Evolutionary conservation across 2,888 invertebrate species (phyloP), one percentile per base, ranked within the genome.

Genomic region (Lithophane socia): DNA sequence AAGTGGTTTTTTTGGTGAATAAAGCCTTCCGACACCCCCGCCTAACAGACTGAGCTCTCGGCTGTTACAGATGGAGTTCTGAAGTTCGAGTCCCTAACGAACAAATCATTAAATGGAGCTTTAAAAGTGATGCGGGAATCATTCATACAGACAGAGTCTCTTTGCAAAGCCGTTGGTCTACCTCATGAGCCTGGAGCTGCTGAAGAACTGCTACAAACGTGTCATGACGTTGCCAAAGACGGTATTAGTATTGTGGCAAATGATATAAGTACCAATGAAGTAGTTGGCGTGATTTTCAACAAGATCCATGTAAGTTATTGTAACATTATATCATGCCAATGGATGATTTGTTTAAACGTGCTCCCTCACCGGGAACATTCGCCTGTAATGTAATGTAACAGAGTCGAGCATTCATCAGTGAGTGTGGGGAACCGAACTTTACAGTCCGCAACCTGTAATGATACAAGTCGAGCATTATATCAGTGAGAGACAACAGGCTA

Each of bases 251-350:
- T 75, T 24, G 77, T 75, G 47, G 77, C 77, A 47, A 54, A 42
- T 18, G 63, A 77, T 29, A 75, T 68, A 4, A 77, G 44, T 10
- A 42, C 56, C 29, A 77, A 77, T 68, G 9, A 77, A 75, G 42
- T 77, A 56, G 56, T 77, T 47, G 75, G 77, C 3, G 75, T 77
- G 16, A 42, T 77, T 10, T 75, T 77, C 56, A 77, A 68, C 75
- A 75, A 75, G 49, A 44, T 77, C 1, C 75, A 68, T 9, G 77
- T 75, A 74, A n/a, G n/a, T 37, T 10, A 54, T 44, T 61, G 24
- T 1, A 44, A n/a, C 2, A 24, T 21, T 29, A 44, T 37, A 29
- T 18, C 65, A 24, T 47, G 10, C 18, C 47, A 29, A 47, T 66
- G 47, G 12, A 10, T 7, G 8, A 37, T 52, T 37, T 52, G 37